Evolutionary conservation across 2,113 vertebrate species (phyloP).

Genomic region (Syngnathus typhle): DNA sequence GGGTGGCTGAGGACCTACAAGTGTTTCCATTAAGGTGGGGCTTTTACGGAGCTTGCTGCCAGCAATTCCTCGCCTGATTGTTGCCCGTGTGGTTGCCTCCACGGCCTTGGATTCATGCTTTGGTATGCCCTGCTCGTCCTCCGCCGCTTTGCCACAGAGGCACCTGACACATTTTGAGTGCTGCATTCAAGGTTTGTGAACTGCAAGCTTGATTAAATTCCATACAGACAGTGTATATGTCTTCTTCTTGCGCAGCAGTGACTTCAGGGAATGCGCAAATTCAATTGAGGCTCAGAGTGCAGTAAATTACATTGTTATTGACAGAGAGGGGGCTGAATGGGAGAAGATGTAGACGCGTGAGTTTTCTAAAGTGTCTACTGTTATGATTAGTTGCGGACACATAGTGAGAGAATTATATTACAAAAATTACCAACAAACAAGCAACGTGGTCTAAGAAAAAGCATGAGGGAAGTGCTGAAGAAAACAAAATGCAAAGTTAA

Average conservation of each 20-base stretch:
- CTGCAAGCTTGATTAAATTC: slow-evolving; percentile 62
- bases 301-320: slow-evolving; percentile 55
- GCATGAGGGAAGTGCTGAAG: no score
- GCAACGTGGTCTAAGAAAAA: neutral
- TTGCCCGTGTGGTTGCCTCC: no score
- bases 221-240: slow-evolving; percentile 62
- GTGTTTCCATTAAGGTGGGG: no score
- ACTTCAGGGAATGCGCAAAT: slow-evolving; percentile 44
- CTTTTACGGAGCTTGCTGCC: no score
- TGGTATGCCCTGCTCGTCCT: slow-evolving; percentile 5
- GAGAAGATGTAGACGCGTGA: slow-evolving; percentile 20
- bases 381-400: neutral
- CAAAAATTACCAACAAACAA: neutral
- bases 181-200: slow-evolving; percentile 37
- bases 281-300: slow-evolving; percentile 39
- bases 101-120: no score
- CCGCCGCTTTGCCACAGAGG: slow-evolving; percentile 34
- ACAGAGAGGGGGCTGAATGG: slow-evolving; percentile 33
- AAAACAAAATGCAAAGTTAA: neutral
- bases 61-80: no score
- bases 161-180: slow-evolving; percentile 47
- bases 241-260: slow-evolving; percentile 44
- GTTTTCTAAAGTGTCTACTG: slow-evolving; percentile 10
- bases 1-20: no score
- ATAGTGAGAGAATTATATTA: neutral